These are phyloP conservation scores for Cartodere bifasciata DNA, from an alignment of 2,888 invertebrate species.

Conservation along the genomic window DNA sequence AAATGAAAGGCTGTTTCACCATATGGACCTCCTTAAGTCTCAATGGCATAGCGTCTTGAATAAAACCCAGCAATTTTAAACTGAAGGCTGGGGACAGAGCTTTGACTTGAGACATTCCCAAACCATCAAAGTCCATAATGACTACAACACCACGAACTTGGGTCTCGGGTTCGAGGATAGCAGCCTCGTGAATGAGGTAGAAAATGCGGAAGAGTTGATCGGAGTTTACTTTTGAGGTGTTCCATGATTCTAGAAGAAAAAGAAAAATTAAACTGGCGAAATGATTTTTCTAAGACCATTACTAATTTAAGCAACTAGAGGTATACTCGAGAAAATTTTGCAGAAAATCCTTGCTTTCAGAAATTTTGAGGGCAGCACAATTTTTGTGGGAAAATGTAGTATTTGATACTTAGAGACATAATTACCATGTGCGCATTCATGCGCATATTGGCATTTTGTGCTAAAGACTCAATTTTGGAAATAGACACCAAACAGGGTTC, in stretches of 20 bases:
- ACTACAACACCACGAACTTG: conserved; percentile 72
- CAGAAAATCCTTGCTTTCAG: too few relatives aligned
- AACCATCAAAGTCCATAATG: conserved; percentile 69
- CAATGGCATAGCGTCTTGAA: conserved; percentile 78
- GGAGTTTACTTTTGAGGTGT: conserved; percentile 56
- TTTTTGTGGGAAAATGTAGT: too few relatives aligned
- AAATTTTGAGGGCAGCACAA: too few relatives aligned
- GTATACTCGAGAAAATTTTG: too few relatives aligned
- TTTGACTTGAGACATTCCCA: conserved; percentile 63
- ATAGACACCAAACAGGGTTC: too few relatives aligned
- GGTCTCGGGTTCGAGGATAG: conserved; percentile 63
- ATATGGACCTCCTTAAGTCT: conserved; percentile 76
- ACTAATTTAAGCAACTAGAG: too few relatives aligned
- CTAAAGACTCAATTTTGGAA: too few relatives aligned
- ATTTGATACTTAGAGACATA: too few relatives aligned
- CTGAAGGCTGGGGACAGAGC: conserved; percentile 58
- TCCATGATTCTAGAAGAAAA: conserved; percentile 48
- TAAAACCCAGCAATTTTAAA: conserved; percentile 62
- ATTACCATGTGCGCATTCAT: too few relatives aligned
- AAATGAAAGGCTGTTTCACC: conserved; percentile 73
- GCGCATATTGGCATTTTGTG: too few relatives aligned
- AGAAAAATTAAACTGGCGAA: neutral
- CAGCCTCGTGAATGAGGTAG: conserved; percentile 67
- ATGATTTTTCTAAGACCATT: too few relatives aligned
- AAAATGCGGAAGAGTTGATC: conserved; percentile 70